Percentiles rank a stretch among this genome's conserved stretches.
Conservation (phyloP, 1,140 invertebrate genomes). For the Mylabris phalerata region DNA sequence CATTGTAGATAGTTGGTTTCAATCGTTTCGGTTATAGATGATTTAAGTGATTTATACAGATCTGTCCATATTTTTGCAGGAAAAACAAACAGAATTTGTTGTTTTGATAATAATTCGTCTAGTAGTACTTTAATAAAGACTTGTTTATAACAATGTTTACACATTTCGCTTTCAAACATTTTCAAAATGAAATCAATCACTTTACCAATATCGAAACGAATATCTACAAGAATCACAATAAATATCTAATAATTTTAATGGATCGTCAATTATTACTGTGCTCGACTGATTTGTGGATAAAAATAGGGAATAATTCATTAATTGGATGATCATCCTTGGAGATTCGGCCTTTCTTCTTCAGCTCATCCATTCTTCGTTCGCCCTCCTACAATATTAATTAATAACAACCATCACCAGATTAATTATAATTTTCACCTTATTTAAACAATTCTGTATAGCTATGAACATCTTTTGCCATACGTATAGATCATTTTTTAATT, state of each 20-base stretch:
- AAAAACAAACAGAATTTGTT: constrained; percentile 22
- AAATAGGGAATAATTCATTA: neutral
- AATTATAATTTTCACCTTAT: constrained; percentile 16
- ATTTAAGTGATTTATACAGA: constrained; percentile 6
- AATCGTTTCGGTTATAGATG: neutral
- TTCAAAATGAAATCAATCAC: constrained; percentile 26
- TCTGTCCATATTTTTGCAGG: constrained; percentile 22
- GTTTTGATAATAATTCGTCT: constrained; percentile 22
- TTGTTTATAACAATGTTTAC: constrained; percentile 20
- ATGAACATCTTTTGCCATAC: constrained; percentile 20
- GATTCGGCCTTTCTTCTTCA: constrained; percentile 17
- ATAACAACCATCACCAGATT: neutral
- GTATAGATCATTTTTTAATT: constrained; percentile 13
- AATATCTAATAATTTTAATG: too few species aligned
- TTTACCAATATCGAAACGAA: neutral
- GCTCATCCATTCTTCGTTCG: constrained; percentile 16
- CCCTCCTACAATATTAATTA: constrained; percentile 21
- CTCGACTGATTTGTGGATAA: neutral
- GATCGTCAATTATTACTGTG: too few species aligned
- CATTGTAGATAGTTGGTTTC: constrained; percentile 22
- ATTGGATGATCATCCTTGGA: neutral
- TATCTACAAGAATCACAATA: neutral
- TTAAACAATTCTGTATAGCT: constrained; percentile 21
- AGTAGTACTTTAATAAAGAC: constrained; percentile 22
- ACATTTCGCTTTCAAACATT: constrained; percentile 18